These are phyloP conservation scores for Malurus leucopterus DNA, from an alignment of 2,797 vertebrate genomes.

Conservation along the genomic window DNA sequence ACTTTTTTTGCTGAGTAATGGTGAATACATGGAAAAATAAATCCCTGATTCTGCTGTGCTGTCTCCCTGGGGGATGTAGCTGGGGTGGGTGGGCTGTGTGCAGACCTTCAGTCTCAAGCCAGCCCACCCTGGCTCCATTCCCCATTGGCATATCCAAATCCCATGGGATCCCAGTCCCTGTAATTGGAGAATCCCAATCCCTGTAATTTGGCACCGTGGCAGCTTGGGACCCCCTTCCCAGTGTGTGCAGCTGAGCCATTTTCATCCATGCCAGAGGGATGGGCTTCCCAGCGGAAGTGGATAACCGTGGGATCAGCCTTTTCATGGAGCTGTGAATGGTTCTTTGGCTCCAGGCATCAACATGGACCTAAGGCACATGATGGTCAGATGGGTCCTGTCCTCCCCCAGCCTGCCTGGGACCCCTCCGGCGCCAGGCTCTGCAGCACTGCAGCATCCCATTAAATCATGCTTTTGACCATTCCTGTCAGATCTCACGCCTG, in stretches of 20 bases:
- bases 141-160: background rate
- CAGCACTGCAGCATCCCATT: rapidly evolving
- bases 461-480: background rate
- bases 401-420: background rate
- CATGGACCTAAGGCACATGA: conserved; percentile 34
- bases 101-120: background rate
- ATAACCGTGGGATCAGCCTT: background rate
- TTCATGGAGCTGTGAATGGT: background rate
- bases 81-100: background rate
- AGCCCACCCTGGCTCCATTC: background rate
- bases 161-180: background rate
- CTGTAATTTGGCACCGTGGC: background rate
- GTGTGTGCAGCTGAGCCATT: rapidly evolving
- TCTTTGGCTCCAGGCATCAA: conserved; percentile 51
- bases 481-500: rapidly evolving
- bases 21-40: background rate
- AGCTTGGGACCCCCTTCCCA: background rate
- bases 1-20: conserved; percentile 33
- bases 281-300: background rate
- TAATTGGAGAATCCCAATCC: too few relatives aligned
- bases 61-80: background rate
- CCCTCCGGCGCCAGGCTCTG: background rate
- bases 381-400: background rate
- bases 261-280: background rate
- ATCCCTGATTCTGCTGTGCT: background rate